phyloP scores from a whole-genome alignment of 2,888 invertebrate species.

The Baronia brevicornis region DNA sequence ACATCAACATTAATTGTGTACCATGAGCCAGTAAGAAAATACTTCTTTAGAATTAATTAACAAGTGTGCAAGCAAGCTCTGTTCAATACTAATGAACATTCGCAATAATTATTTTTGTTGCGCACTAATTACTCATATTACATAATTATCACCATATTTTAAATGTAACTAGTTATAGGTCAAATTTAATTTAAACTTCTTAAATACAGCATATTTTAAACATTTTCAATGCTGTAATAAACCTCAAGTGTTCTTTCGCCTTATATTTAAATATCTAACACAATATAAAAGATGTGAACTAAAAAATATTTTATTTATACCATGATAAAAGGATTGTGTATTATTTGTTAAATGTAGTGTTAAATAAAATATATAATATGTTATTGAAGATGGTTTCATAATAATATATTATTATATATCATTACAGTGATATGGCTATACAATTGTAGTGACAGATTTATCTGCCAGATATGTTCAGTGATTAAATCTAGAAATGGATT shows the following conservation, averaged over 20 bases:
- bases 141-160: constrained; percentile 8
- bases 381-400: constrained; percentile 6
- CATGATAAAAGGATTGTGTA: too few relatives aligned
- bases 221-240: too few relatives aligned
- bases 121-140: constrained; percentile 6
- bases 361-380: constrained; percentile 12
- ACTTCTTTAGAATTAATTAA: constrained; percentile 57
- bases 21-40: constrained; percentile 48
- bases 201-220: too few relatives aligned
- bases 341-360: constrained; percentile 1
- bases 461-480: constrained; percentile 27
- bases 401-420: constrained; percentile 7
- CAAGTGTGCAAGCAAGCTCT: constrained; percentile 55
- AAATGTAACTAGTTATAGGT: constrained; percentile 1
- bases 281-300: too few relatives aligned
- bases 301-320: too few relatives aligned
- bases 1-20: constrained; percentile 34
- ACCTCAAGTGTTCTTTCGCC: too few relatives aligned
- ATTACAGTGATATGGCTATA: constrained; percentile 18
- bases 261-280: too few relatives aligned
- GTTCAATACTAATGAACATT: constrained; percentile 23
- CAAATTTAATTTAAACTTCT: background rate
- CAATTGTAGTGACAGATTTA: constrained; percentile 15
- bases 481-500: constrained; percentile 20
- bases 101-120: constrained; percentile 4